Evolutionary conservation across 1,140 invertebrate species (phyloP).

Genomic region (Atta texana): DNA sequence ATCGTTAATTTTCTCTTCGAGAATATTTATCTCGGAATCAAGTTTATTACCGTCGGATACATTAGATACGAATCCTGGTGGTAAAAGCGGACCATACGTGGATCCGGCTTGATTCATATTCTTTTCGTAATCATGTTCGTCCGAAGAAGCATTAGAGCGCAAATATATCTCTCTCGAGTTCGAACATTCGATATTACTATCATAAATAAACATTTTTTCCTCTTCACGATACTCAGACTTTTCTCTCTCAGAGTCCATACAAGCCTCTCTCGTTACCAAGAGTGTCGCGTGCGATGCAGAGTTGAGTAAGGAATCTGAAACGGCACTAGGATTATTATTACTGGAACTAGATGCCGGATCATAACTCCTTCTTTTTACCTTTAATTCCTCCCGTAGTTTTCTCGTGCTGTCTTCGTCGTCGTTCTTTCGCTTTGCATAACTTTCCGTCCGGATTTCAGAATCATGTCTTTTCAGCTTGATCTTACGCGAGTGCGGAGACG

Average conservation of each 20-base stretch:
- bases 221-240: conserved; percentile 16
- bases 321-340: conserved; percentile 78
- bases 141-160: neutral
- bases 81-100: conserved; percentile 76
- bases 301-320: conserved; percentile 78
- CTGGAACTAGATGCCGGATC: conserved; percentile 67
- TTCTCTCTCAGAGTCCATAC: conserved; percentile 21
- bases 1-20: neutral
- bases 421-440: conserved; percentile 49
- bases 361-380: conserved; percentile 76
- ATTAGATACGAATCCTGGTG: conserved; percentile 56
- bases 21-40: neutral
- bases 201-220: conserved; percentile 35
- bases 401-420: conserved; percentile 15
- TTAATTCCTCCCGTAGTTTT: conserved; percentile 65
- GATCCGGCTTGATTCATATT: conserved; percentile 21
- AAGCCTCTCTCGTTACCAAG: conserved; percentile 34
- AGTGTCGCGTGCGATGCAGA: conserved; percentile 45
- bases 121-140: neutral
- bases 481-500: conserved; percentile 25
- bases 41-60: neutral
- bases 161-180: conserved; percentile 36
- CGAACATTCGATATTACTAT: conserved; percentile 18
- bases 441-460: conserved; percentile 64
- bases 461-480: conserved; percentile 58